Evolutionary conservation across 2,113 vertebrate species (phyloP), one percentile per base, ranked within the genome.

Genomic region (Butorides virescens): DNA sequence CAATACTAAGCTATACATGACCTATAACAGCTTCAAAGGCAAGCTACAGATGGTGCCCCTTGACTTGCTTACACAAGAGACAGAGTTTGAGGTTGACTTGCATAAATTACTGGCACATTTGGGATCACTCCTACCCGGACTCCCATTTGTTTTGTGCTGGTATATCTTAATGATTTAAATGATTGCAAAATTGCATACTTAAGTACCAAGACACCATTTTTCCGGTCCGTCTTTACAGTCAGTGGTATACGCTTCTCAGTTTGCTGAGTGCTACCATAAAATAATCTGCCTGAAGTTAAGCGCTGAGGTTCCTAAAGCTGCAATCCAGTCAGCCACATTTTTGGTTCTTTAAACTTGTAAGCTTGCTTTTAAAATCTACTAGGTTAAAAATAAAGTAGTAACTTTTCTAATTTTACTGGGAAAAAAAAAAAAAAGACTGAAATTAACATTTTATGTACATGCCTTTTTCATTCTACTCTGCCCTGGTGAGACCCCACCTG

Each of bases 1-100:
- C 73, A 81, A 7, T 37, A 21, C 61, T 12, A 7, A 90, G 72
- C 75, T 44, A 32, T n/a, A 17, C 36, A 7, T 11, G 61, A 91
- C 70, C 70, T 14, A 5, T 11, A 42, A 14, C 56, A 94, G 65
- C 80, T 92, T 88, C 72, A 47, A 86, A 86, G 83, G 66, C 73
- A 81, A 81, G 61, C 65, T 92, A 16, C 91, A 95, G 92, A 96
- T 85, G 86, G 91, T 94, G 80, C 39, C 76, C 91, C 92, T 85
- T 75, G 92, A 81, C 86, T 88, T 56, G 39, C 83, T 92, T 36
- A 78, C 76, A 85, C 86, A 78, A 30, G 55, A 79, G 87, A 56
- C 47, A 59, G 71, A 92, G 42, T 30, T 75, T 72, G 88, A 72
- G 91, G 83, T 91, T 5, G 0, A 15, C 70, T 78, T 79, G 36